phyloP scores from a whole-genome alignment of 2,888 invertebrate species.

The Apotomis capreana region DNA sequence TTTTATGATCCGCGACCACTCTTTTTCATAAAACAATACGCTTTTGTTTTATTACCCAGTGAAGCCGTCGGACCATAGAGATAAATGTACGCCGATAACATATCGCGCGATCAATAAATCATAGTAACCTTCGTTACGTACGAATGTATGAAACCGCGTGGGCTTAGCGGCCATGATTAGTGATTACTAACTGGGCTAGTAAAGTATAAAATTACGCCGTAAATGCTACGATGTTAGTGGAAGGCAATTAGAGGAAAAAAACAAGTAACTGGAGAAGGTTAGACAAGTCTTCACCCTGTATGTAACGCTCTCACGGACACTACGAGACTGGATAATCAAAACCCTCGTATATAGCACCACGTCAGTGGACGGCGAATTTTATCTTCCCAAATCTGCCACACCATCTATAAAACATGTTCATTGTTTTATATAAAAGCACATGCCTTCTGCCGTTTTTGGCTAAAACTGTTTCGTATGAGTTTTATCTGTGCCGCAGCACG shows the following conservation, averaged over 20 bases:
- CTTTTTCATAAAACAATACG: slow-evolving; percentile 43
- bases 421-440: no score
- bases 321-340: no score
- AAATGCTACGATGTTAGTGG: not conserved
- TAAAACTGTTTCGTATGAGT: no score
- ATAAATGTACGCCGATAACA: slow-evolving; percentile 72
- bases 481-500: no score
- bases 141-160: slow-evolving; percentile 40
- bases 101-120: slow-evolving; percentile 77
- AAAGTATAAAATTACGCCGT: slow-evolving; percentile 2
- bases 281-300: not conserved
- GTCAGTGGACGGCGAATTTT: no score
- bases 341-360: no score
- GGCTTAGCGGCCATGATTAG: slow-evolving; percentile 43
- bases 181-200: slow-evolving; percentile 34
- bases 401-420: no score
- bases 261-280: not conserved
- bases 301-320: not conserved
- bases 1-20: slow-evolving; percentile 33
- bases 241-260: not conserved
- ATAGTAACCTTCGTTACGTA: slow-evolving; percentile 60
- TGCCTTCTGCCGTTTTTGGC: no score
- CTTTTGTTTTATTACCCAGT: slow-evolving; percentile 46
- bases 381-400: no score
- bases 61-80: slow-evolving; percentile 54